Evolutionary conservation across 2,797 vertebrate genomes (phyloP), one percentile per base, ranked within the genome.

Genomic region (Hozukius guyotensis): DNA sequence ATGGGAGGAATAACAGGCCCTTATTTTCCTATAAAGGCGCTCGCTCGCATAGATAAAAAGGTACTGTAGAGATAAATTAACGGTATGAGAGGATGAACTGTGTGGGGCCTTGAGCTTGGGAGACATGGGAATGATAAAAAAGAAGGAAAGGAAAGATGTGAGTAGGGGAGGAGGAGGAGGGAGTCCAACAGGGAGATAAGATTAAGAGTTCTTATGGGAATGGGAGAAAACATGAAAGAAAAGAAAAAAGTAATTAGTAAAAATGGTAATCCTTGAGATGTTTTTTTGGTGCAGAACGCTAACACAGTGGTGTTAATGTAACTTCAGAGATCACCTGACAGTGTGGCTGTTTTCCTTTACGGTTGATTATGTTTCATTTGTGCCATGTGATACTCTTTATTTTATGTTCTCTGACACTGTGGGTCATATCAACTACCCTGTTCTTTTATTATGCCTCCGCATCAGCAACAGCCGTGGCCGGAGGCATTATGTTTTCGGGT

Each of bases 201-300:
- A 78, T 84, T 71, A 84, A 71, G 72, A 72, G 49, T 81, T 83
- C 81, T 80, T 79, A 66, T 80, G 88, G 80, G 80, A 86, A 81
- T 75, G 22, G 31, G 59, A 66, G 66, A 72, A 14, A 11, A 79
- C 72, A 90, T 75, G 82, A 89, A 88, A 87, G 77, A 78, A 77
- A 24, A 70, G 27, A 20, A 38, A 31, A 65, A 67, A 75, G 63
- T 77, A 81, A 89, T 87, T 80, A 87, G 84, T 65, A 22, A 86
- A 84, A 71, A 56, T 16, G 13, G 55, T 56, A 78, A 80, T 72
- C 36, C 38, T 65, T 49, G 57, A 76, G 29, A 80, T 73, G 55
- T 31, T 70, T 82, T 42, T 65, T 55, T 65, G 13, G 27, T 59
- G 68, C 29, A 42, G 32, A 10, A 29, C 10, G 1, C 38, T 25